These are phyloP conservation scores for Rhadinocentrus ornatus DNA, from an alignment of 2,797 vertebrate species.

Conservation along the genomic window DNA sequence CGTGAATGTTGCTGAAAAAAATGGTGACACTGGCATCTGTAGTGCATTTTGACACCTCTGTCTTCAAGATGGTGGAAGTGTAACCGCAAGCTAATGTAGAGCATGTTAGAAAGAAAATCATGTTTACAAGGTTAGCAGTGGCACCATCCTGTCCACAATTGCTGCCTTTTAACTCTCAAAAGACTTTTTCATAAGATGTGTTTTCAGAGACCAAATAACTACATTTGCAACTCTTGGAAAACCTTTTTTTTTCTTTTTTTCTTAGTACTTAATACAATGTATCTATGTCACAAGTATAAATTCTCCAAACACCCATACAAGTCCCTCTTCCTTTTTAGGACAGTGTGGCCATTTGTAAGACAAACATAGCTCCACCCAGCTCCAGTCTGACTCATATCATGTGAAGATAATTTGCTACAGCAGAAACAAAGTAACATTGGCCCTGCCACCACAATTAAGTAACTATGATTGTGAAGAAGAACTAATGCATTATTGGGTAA, in stretches of 20 bases:
- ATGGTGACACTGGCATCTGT: no score
- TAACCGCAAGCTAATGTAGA: no score
- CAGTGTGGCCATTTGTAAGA: not conserved
- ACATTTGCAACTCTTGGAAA: no score
- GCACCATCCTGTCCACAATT: no score
- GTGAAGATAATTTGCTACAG: slow-evolving; percentile 1
- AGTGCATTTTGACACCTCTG: no score
- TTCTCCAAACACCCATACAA: not conserved
- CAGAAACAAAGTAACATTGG: not conserved
- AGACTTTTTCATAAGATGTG: no score
- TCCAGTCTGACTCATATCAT: not conserved
- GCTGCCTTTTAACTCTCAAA: no score
- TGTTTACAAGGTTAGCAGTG: no score
- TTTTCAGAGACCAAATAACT: no score
- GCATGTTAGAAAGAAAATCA: no score
- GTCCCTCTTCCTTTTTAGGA: not conserved
- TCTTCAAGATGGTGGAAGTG: no score
- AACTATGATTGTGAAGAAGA: not conserved
- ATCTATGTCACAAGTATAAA: not conserved
- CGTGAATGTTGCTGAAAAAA: no score
- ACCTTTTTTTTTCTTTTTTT: not conserved
- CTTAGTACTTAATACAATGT: not conserved
- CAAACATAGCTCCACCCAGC: not conserved
- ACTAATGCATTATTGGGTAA: not conserved
- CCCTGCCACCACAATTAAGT: not conserved